Evolutionary conservation across 1,140 invertebrate species (phyloP).

Genomic region (Eriocheir sinensis): DNA sequence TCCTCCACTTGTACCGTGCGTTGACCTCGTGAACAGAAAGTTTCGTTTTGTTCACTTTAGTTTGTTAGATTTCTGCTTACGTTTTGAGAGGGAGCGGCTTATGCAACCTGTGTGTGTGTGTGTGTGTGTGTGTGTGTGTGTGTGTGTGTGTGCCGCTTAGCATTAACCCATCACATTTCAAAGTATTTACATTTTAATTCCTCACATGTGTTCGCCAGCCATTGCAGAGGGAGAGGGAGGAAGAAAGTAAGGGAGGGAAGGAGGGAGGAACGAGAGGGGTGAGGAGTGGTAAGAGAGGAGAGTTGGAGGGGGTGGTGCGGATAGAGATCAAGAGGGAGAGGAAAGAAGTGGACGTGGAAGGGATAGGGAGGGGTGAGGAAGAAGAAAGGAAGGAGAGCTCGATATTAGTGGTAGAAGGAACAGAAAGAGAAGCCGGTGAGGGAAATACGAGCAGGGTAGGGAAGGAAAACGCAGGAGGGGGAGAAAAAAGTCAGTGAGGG

Average conservation of each 20-base stretch:
- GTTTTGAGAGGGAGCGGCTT: not conserved
- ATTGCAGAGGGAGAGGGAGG: not conserved
- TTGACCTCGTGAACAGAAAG: not conserved
- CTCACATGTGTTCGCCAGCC: not conserved
- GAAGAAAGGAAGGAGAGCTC: no score
- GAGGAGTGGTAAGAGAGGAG: no score
- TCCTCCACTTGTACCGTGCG: not conserved
- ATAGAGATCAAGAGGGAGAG: no score
- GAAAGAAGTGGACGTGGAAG: no score
- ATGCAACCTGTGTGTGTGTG: not conserved
- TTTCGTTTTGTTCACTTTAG: not conserved
- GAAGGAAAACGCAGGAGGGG: no score
- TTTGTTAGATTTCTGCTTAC: not conserved
- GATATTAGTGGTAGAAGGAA: no score
- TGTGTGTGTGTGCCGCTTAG: constrained; percentile 11
- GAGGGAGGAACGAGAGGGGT: not conserved
- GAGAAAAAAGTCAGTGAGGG: no score
- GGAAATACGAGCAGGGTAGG: no score
- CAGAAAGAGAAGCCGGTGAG: no score
- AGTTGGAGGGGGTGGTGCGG: no score
- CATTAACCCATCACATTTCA: not conserved
- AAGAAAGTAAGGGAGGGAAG: not conserved
- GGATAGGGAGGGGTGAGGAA: no score
- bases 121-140: constrained; percentile 27
- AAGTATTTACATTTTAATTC: not conserved